These are phyloP conservation scores for Solea senegalensis DNA, from an alignment of 2,113 vertebrate species.

Conservation along the genomic window DNA sequence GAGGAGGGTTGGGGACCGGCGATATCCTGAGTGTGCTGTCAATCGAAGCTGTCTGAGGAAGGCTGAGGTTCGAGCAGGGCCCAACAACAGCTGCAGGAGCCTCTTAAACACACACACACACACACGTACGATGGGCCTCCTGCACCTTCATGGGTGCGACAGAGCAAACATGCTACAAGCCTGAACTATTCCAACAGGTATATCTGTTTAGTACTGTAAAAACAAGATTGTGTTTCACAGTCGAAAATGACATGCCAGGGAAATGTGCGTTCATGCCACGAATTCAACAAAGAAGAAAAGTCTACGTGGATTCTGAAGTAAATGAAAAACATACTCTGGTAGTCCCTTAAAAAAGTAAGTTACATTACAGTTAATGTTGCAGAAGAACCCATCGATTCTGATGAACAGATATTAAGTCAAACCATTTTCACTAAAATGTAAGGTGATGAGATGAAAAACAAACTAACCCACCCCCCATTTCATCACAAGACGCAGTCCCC, in stretches of 20 bases:
- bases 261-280: not conserved
- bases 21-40: conserved; percentile 68
- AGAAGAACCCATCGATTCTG: not conserved
- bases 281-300: too few relatives aligned
- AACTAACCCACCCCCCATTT: conserved; percentile 1
- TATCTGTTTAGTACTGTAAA: not conserved
- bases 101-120: conserved; percentile 27
- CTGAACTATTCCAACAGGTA: not conserved
- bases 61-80: conserved; percentile 53
- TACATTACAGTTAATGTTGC: not conserved
- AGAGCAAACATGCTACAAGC: conserved; percentile 23
- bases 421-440: not conserved
- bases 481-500: not conserved
- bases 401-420: not conserved
- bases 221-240: not conserved
- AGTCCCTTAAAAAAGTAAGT: too few relatives aligned
- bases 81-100: conserved; percentile 72
- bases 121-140: conserved; percentile 11
- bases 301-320: too few relatives aligned
- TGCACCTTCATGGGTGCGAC: conserved; percentile 25
- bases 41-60: conserved; percentile 67
- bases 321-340: too few relatives aligned
- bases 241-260: not conserved
- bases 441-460: not conserved
- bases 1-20: conserved; percentile 42